phyloP scores from a whole-genome alignment of 1,140 invertebrate species.

The Drosophila sp. region DNA sequence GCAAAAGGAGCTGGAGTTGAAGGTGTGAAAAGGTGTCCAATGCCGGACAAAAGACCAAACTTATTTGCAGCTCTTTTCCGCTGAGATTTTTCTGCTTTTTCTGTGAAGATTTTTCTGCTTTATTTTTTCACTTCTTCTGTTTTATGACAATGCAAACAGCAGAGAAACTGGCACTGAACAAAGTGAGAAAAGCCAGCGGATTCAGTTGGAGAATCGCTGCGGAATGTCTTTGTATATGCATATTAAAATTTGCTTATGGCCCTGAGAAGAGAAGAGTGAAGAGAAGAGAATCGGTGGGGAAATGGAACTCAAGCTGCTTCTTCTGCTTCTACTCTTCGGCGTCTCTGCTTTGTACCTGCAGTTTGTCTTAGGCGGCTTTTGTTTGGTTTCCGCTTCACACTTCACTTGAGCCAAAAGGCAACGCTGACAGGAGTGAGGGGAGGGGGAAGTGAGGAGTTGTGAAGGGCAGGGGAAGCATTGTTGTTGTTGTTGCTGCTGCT shows the following conservation, averaged over 20 bases:
- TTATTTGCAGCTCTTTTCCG: constrained; percentile 48
- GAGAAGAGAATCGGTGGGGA: constrained; percentile 8
- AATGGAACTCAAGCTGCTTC: constrained; percentile 12
- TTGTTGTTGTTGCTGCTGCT: constrained; percentile 36
- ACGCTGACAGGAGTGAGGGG: constrained; percentile 1
- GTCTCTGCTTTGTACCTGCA: constrained; percentile 58
- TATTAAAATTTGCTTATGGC: constrained; percentile 79
- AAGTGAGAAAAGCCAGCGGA: constrained; percentile 64
- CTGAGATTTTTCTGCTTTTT: constrained; percentile 58
- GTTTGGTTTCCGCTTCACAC: constrained; percentile 83
- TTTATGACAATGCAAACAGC: constrained; percentile 56
- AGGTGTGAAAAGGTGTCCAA: constrained; percentile 70
- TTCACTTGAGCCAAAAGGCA: constrained; percentile 54
- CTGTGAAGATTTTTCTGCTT: constrained; percentile 48
- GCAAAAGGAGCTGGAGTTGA: background rate
- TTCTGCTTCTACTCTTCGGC: background rate
- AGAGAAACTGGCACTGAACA: too few species aligned
- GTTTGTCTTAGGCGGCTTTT: constrained; percentile 79
- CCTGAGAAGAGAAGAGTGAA: too few species aligned
- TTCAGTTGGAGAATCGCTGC: constrained; percentile 41
- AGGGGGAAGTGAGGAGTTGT: background rate
- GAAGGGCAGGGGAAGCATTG: constrained; percentile 6
- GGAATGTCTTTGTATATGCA: constrained; percentile 56
- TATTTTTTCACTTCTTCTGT: constrained; percentile 18
- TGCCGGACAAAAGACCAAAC: constrained; percentile 45